Percentiles rank a stretch among this genome's conserved stretches.
These are phyloP conservation scores for Lichenostomus cassidix DNA, from an alignment of 2,113 vertebrate species.

Conservation along the genomic window DNA sequence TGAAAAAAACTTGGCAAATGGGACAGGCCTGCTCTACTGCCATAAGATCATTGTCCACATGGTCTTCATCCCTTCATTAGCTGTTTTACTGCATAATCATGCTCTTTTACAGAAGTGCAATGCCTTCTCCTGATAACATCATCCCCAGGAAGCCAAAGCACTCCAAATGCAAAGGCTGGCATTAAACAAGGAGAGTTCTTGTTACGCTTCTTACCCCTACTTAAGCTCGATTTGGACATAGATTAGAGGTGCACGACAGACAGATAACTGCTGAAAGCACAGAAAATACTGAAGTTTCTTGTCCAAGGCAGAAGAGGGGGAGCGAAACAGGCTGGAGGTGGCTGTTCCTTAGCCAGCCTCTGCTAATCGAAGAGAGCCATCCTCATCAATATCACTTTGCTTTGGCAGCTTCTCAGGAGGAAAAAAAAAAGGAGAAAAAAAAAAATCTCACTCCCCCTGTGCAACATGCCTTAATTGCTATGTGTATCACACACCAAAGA, in stretches of 20 bases:
- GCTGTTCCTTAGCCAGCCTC: neutral
- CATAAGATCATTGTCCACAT: neutral
- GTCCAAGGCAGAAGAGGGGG: neutral
- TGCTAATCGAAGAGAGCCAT: neutral
- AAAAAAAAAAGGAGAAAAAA: accelerated
- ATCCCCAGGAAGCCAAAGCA: neutral
- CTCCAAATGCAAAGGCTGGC: neutral
- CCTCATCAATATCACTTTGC: slow-evolving; percentile 48
- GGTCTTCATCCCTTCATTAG: neutral
- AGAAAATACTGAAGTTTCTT: neutral
- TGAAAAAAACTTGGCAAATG: neutral
- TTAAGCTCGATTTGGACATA: neutral
- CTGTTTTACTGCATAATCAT: neutral
- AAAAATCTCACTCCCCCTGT: neutral
- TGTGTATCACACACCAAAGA: neutral
- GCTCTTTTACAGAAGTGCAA: neutral
- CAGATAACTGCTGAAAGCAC: neutral
- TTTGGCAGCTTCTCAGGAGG: neutral
- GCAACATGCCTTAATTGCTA: neutral
- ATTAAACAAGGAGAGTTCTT: slow-evolving; percentile 5
- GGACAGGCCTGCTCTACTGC: neutral
- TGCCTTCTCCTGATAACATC: neutral
- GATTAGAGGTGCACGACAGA: neutral
- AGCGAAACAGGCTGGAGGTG: neutral
- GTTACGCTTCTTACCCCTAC: neutral